Conservation (phyloP, 2,888 invertebrate genomes). For the Plagiodera versicolora region DNA sequence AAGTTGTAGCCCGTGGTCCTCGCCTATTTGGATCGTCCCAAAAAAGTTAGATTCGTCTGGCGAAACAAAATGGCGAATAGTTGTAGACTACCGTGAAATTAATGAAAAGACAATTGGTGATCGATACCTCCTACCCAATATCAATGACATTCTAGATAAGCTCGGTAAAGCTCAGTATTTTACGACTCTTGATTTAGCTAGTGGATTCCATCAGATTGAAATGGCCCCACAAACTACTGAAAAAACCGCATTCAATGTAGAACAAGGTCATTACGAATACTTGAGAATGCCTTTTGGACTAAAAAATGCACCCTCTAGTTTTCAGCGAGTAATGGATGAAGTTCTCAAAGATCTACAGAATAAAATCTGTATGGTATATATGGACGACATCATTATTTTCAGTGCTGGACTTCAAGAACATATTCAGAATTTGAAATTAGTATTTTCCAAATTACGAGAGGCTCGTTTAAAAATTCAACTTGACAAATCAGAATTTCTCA, state of each 20-base stretch:
- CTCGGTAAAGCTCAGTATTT: slow-evolving; percentile 14
- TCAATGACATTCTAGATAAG: slow-evolving; percentile 15
- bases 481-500: slow-evolving; percentile 25
- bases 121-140: slow-evolving; percentile 11
- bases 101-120: slow-evolving; percentile 10
- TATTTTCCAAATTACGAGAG: slow-evolving; percentile 6
- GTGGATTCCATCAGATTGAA: slow-evolving; percentile 25
- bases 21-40: slow-evolving; percentile 19
- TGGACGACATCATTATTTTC: slow-evolving; percentile 16
- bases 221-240: slow-evolving; percentile 9
- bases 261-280: slow-evolving; percentile 14
- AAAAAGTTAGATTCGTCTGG: slow-evolving; percentile 20
- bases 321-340: slow-evolving; percentile 23
- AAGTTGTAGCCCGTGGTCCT: slow-evolving; percentile 14
- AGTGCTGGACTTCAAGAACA: slow-evolving; percentile 41
- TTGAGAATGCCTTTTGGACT: slow-evolving; percentile 22
- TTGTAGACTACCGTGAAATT: slow-evolving; percentile 7
- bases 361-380: slow-evolving; percentile 13
- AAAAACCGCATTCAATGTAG: slow-evolving; percentile 23
- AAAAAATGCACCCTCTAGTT: slow-evolving; percentile 21
- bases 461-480: slow-evolving; percentile 27
- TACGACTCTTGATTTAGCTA: slow-evolving; percentile 9
- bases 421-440: slow-evolving; percentile 9
- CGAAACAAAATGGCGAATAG: slow-evolving; percentile 9
- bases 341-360: slow-evolving; percentile 16